Percentiles rank a stretch among this genome's conserved stretches.
Evolutionary conservation across 2,888 invertebrate genomes (phyloP).

Genomic region (Cataglyphis cursor): DNA sequence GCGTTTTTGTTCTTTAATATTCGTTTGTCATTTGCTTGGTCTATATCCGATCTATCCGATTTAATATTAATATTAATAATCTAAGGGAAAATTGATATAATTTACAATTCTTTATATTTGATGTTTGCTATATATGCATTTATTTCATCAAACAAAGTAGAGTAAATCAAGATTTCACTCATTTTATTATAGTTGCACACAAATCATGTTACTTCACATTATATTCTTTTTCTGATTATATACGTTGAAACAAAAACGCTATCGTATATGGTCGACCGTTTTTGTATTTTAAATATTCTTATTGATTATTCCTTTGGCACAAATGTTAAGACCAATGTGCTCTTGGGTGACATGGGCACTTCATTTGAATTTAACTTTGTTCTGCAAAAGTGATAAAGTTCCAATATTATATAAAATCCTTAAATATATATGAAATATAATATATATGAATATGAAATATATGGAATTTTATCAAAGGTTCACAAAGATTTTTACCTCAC

Average conservation of each 20-base stretch:
- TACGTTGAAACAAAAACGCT: conserved; percentile 15
- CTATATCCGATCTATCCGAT: neutral
- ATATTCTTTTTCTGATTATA: neutral
- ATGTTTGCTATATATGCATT: conserved; percentile 15
- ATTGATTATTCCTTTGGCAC: conserved; percentile 87
- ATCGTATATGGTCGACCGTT: conserved; percentile 18
- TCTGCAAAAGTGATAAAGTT: conserved; percentile 74
- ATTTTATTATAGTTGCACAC: neutral
- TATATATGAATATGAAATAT: neutral
- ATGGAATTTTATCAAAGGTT: neutral
- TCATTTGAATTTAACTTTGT: conserved; percentile 89
- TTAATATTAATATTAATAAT: neutral
- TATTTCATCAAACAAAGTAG: neutral
- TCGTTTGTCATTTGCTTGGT: neutral
- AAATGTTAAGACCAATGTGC: conserved; percentile 91
- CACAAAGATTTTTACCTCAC: conserved; percentile 83
- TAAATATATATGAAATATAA: neutral
- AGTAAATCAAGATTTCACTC: neutral
- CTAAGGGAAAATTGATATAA: neutral
- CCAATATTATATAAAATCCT: conserved; percentile 41
- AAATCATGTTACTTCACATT: neutral
- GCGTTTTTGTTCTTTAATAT: neutral
- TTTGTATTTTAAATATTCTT: neutral
- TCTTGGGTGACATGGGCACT: conserved; percentile 89
- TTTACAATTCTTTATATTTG: neutral